A percentile compares a stretch with the other conserved stretches of the same genome.
Conservation (phyloP, 2,797 vertebrate species). For the Masticophis lateralis region DNA sequence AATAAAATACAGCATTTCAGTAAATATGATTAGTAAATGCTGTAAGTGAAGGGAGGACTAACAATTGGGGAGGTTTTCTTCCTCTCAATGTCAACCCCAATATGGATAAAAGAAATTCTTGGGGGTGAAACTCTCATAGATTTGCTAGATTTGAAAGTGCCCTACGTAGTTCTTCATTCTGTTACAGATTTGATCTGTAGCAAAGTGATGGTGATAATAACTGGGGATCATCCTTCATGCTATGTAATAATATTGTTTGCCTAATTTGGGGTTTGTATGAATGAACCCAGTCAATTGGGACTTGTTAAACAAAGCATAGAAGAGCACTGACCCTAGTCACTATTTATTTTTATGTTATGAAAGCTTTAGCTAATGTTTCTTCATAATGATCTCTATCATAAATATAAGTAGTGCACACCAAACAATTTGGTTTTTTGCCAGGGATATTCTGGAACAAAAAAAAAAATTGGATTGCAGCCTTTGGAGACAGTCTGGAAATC, state of each 20-base stretch:
- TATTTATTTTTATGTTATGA: background rate
- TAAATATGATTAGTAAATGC: background rate
- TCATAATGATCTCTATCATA: background rate
- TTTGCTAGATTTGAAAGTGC: background rate
- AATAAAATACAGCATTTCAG: background rate
- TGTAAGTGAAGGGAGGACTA: background rate
- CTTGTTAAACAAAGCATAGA: background rate
- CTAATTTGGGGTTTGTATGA: background rate
- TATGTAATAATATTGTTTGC: background rate
- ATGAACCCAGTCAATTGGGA: background rate
- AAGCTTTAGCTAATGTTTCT: background rate
- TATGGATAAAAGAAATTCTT: background rate
- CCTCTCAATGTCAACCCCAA: background rate
- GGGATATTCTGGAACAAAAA: background rate
- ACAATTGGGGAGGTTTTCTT: background rate
- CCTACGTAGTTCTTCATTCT: background rate
- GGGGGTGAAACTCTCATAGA: background rate
- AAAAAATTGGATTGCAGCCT: background rate
- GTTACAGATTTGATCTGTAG: background rate
- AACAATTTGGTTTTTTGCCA: background rate
- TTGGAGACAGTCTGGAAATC: background rate
- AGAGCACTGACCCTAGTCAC: background rate
- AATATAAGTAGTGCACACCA: background rate
- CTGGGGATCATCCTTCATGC: background rate
- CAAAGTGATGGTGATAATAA: background rate